Conservation (phyloP, 2,113 vertebrate genomes). For the Takifugu bimaculatus region DNA sequence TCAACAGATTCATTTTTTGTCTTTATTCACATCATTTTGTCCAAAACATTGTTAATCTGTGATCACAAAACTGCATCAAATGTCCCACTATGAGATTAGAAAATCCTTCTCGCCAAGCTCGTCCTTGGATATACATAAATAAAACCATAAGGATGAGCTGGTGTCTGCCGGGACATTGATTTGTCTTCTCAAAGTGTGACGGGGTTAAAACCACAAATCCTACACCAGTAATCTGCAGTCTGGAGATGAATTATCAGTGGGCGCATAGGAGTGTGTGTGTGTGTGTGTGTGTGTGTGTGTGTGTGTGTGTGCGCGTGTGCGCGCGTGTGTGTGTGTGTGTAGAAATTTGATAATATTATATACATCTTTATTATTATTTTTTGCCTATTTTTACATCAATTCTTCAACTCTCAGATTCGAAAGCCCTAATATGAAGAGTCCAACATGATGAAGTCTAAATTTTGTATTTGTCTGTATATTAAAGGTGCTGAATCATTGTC, state of each 20-base stretch:
- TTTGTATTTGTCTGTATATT: slow-evolving; percentile 15
- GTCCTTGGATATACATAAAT: slow-evolving; percentile 67
- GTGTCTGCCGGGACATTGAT: slow-evolving; percentile 62
- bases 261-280: background rate
- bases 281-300: background rate
- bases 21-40: background rate
- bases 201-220: slow-evolving; percentile 69
- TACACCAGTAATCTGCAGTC: slow-evolving; percentile 62
- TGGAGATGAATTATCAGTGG: slow-evolving; percentile 53
- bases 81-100: slow-evolving; percentile 26
- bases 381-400: no score
- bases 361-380: no score
- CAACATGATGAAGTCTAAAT: slow-evolving; percentile 29
- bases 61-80: slow-evolving; percentile 10
- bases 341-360: no score
- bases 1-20: background rate
- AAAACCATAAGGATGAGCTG: slow-evolving; percentile 53
- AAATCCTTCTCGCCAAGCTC: slow-evolving; percentile 17
- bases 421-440: no score
- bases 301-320: slow-evolving; percentile 12
- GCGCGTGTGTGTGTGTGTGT: no score
- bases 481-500: no score
- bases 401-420: no score
- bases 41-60: slow-evolving; percentile 9
- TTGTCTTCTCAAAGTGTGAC: slow-evolving; percentile 59